These are phyloP conservation scores for Acromyrmex charruanus DNA, from an alignment of 1,140 invertebrate species.

Conservation along the genomic window DNA sequence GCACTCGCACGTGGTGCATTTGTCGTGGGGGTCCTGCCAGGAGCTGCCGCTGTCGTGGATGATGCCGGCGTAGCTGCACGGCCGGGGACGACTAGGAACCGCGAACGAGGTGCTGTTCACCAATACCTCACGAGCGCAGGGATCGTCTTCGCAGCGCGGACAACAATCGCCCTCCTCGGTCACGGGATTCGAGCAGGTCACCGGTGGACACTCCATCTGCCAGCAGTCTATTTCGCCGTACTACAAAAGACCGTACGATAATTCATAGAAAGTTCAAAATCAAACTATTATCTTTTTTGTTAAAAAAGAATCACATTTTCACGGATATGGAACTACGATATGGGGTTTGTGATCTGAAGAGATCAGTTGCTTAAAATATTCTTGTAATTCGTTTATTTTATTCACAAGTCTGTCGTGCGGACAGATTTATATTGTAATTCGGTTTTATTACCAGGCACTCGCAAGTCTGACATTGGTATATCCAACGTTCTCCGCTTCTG, in stretches of 20 bases:
- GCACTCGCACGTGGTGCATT: constrained; percentile 92
- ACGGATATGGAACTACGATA: background rate
- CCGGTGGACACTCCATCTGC: constrained; percentile 93
- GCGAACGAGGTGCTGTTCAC: constrained; percentile 78
- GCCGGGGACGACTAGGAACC: constrained; percentile 81
- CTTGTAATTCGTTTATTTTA: background rate
- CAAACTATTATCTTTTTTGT: background rate
- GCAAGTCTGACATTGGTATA: constrained; percentile 96
- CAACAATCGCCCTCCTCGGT: constrained; percentile 90
- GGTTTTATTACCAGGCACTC: constrained; percentile 91
- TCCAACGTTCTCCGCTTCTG: constrained; percentile 94
- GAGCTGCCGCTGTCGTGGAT: constrained; percentile 89
- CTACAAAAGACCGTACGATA: constrained; percentile 84
- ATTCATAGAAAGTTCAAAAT: constrained; percentile 1
- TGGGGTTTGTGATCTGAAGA: background rate
- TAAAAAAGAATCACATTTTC: background rate
- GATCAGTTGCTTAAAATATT: background rate
- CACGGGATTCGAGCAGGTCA: constrained; percentile 90
- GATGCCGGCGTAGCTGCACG: constrained; percentile 88
- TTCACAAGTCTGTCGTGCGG: background rate
- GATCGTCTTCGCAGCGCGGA: constrained; percentile 90
- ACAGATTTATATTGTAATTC: background rate
- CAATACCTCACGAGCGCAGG: constrained; percentile 82
- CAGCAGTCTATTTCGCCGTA: constrained; percentile 96
- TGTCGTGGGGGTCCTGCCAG: constrained; percentile 89